These are phyloP conservation scores for Malurus elegans DNA, from an alignment of 2,113 vertebrate species.

Conservation along the genomic window DNA sequence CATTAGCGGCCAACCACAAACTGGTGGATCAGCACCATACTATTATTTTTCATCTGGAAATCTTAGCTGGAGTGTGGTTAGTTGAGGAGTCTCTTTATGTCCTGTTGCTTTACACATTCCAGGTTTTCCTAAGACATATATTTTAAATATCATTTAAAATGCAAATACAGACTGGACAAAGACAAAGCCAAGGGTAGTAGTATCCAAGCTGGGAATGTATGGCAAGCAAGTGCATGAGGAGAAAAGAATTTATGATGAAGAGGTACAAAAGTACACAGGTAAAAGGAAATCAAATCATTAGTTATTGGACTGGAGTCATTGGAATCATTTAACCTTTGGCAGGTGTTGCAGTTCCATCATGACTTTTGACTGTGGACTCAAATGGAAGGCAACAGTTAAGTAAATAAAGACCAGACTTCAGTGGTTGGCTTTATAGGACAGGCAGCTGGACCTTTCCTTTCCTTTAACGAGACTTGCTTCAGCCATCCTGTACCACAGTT, in stretches of 20 bases:
- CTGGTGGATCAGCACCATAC: not conserved
- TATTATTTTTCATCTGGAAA: not conserved
- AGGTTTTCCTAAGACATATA: not conserved
- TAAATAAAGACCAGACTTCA: not conserved
- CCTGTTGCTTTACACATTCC: not conserved
- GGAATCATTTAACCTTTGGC: not conserved
- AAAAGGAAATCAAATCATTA: not conserved
- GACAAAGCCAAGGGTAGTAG: not conserved
- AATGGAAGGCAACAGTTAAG: not conserved
- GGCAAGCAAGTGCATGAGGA: not conserved
- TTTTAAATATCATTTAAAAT: not conserved
- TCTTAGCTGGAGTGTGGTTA: not conserved
- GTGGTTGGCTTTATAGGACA: not conserved
- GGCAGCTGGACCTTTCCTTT: not conserved
- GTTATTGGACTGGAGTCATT: not conserved
- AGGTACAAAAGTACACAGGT: not conserved
- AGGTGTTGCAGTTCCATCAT: not conserved
- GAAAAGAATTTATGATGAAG: not conserved
- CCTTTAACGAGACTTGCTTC: not conserved
- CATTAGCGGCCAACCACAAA: not conserved
- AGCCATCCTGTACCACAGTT: not conserved
- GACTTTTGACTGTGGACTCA: not conserved
- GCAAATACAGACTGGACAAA: not conserved
- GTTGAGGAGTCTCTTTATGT: not conserved
- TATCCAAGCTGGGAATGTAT: not conserved